phyloP scores from a whole-genome alignment of 2,888 invertebrate species.

The Ypsolopha sequella region DNA sequence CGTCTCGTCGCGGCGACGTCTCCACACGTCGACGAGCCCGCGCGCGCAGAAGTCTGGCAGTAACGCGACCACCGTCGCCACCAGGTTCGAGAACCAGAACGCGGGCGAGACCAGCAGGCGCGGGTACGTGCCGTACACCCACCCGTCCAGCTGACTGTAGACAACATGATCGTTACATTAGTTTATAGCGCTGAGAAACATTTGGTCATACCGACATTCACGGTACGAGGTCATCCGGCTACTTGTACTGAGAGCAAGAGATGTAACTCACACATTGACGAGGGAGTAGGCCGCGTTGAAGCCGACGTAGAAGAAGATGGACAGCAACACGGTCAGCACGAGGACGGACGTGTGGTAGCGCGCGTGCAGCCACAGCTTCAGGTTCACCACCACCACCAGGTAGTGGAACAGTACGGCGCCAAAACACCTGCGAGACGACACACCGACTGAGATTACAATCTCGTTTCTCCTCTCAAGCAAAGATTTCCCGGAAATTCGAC shows the following conservation, averaged over 20 bases:
- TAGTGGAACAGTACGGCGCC: slow-evolving; percentile 72
- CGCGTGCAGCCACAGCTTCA: slow-evolving; percentile 74
- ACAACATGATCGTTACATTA: not conserved
- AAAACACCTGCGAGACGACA: slow-evolving; percentile 47
- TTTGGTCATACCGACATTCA: not conserved
- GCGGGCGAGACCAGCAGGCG: slow-evolving; percentile 67
- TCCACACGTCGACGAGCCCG: too few species aligned
- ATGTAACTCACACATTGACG: slow-evolving; percentile 67
- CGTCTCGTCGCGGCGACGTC: too few species aligned
- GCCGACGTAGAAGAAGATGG: slow-evolving; percentile 66
- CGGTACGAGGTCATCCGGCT: too few species aligned
- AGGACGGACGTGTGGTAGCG: slow-evolving; percentile 70
- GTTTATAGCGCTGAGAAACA: not conserved
- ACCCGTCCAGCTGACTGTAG: slow-evolving; percentile 49
- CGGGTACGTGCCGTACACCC: slow-evolving; percentile 73
- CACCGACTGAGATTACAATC: too few species aligned
- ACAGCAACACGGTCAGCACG: slow-evolving; percentile 59
- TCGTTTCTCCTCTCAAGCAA: too few species aligned
- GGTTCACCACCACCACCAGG: slow-evolving; percentile 67
- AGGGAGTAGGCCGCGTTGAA: slow-evolving; percentile 71
- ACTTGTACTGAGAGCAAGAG: too few species aligned
- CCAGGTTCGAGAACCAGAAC: slow-evolving; percentile 71
- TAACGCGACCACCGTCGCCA: slow-evolving; percentile 60
- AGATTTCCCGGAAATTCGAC: too few species aligned
- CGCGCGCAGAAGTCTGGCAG: slow-evolving; percentile 64